These are phyloP conservation scores for Forpus xanthops DNA, from an alignment of 2,797 vertebrate species.

Conservation along the genomic window DNA sequence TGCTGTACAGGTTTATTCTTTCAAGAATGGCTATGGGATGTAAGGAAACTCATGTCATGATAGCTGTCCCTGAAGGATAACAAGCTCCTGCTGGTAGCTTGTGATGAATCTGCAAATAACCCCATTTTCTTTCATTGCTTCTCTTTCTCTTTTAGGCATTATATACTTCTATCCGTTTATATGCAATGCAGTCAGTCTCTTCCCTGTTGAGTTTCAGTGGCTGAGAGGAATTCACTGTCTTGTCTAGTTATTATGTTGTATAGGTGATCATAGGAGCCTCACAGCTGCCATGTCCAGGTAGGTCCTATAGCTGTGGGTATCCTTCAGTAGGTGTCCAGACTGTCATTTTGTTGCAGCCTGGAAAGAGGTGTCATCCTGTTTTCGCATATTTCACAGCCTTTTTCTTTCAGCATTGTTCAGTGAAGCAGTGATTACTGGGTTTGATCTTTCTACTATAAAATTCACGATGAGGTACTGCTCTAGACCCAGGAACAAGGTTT, in stretches of 20 bases:
- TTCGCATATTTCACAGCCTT: no score
- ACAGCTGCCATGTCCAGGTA: accelerated
- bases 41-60: not conserved
- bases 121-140: not conserved
- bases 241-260: accelerated
- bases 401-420: accelerated
- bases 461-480: accelerated
- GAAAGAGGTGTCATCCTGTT: no score
- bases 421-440: not conserved
- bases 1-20: not conserved
- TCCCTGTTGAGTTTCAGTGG: not conserved
- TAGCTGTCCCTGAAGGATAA: not conserved
- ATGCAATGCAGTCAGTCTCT: not conserved
- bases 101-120: not conserved
- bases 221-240: not conserved
- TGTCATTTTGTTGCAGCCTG: not conserved
- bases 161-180: not conserved
- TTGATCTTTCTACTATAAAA: not conserved
- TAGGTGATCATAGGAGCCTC: not conserved
- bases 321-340: accelerated
- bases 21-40: not conserved
- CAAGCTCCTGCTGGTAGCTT: not conserved
- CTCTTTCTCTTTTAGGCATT: not conserved
- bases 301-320: not conserved
- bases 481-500: not conserved